Evolutionary conservation across 2,797 vertebrate species (phyloP).

Genomic region (Parambassis ranga): DNA sequence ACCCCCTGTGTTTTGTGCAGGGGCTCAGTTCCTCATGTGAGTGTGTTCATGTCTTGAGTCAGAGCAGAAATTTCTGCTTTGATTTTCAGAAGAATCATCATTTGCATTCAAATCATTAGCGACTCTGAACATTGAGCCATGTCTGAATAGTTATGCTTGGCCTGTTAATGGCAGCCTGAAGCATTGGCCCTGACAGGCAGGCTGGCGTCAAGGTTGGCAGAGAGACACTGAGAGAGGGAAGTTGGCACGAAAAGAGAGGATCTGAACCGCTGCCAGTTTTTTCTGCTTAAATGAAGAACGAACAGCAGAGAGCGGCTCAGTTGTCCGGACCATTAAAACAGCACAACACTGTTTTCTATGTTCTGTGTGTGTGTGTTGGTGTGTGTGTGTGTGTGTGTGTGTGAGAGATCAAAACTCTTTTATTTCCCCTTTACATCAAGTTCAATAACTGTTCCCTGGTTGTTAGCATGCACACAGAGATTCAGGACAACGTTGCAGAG

Average conservation of each 20-base stretch:
- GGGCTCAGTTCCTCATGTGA: too few species aligned
- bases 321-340: slow-evolving; percentile 30
- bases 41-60: too few species aligned
- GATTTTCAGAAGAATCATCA: too few species aligned
- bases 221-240: slow-evolving; percentile 23
- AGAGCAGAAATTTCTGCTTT: too few species aligned
- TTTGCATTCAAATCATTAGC: neutral
- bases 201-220: slow-evolving; percentile 46
- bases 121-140: slow-evolving; percentile 14
- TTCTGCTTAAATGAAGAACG: slow-evolving; percentile 39
- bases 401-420: slow-evolving; percentile 6
- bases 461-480: slow-evolving; percentile 5
- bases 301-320: slow-evolving; percentile 33
- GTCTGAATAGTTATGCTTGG: slow-evolving; percentile 22
- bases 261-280: slow-evolving; percentile 46
- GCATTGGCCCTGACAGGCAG: slow-evolving; percentile 37
- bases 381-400: neutral
- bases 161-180: slow-evolving; percentile 34
- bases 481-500: neutral
- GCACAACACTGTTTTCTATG: slow-evolving; percentile 18
- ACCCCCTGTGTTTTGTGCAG: too few species aligned
- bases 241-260: slow-evolving; percentile 33
- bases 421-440: slow-evolving; percentile 19
- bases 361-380: neutral
- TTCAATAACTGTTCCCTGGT: slow-evolving; percentile 12